These are phyloP conservation scores for Lytechinus variegatus DNA, from an alignment of 35 echinoderm and acorn worm genomes.

Conservation along the genomic window DNA sequence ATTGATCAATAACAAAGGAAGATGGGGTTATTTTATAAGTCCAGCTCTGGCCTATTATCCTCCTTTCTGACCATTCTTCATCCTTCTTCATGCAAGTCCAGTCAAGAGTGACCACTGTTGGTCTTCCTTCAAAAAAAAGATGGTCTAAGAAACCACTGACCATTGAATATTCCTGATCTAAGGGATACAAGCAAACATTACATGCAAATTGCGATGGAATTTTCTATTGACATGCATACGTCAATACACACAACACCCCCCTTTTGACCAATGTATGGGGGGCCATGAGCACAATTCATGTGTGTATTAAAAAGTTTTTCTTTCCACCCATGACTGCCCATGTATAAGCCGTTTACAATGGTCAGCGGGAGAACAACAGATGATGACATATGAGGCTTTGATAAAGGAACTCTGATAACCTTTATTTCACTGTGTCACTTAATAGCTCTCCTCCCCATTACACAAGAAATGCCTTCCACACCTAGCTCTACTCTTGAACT, in stretches of 20 bases:
- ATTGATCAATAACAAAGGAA: background rate
- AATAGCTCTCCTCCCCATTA: background rate
- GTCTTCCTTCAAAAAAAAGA: slow-evolving; percentile 24
- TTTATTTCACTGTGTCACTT: background rate
- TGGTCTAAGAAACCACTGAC: background rate
- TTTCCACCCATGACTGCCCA: background rate
- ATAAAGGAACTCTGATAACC: background rate
- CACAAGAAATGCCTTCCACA: background rate
- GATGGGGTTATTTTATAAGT: background rate
- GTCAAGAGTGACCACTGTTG: slow-evolving; percentile 45
- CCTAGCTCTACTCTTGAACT: background rate
- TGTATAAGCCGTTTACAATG: background rate
- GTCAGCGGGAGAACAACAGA: background rate
- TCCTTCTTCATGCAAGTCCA: background rate
- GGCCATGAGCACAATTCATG: background rate
- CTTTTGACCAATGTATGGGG: background rate
- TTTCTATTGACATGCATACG: background rate
- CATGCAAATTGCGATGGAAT: slow-evolving; percentile 12
- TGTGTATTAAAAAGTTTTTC: background rate
- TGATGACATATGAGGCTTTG: slow-evolving; percentile 3
- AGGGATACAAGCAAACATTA: background rate
- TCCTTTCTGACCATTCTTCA: background rate
- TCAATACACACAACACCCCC: background rate
- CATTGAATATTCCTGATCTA: slow-evolving; percentile 26
- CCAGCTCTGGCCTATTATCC: background rate